Evolutionary conservation across 2,888 invertebrate species (phyloP).

Genomic region (Brachylomia viminalis): DNA sequence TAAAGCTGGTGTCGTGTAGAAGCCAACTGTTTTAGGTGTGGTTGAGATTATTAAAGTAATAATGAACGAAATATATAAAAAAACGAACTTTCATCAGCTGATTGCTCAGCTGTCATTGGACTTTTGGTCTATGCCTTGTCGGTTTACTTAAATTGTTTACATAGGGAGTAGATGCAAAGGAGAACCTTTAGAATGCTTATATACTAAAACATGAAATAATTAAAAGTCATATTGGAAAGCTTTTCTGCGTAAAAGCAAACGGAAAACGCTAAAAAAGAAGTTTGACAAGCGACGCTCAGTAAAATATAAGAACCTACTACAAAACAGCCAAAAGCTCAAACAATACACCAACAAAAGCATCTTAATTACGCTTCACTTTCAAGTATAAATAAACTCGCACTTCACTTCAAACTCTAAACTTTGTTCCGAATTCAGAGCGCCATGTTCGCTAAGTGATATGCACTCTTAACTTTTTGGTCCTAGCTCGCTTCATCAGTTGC

Average conservation of each 20-base stretch:
- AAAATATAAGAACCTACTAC: conserved; percentile 10
- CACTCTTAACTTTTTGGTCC: conserved; percentile 67
- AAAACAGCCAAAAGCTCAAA: conserved; percentile 24
- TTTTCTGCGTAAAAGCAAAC: not conserved
- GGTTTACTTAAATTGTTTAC: not conserved
- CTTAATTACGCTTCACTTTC: conserved; percentile 42
- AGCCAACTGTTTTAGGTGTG: conserved; percentile 24
- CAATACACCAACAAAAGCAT: conserved; percentile 42
- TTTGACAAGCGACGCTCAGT: not conserved
- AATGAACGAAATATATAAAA: not conserved
- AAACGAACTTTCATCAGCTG: not conserved
- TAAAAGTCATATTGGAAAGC: not conserved
- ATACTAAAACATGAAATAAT: not conserved
- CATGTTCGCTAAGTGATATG: conserved; percentile 68
- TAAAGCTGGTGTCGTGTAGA: conserved; percentile 61
- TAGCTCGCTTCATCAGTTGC: conserved; percentile 64
- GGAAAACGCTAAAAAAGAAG: not conserved
- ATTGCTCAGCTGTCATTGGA: not conserved
- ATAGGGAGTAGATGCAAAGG: no score
- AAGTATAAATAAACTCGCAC: conserved; percentile 53
- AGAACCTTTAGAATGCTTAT: not conserved
- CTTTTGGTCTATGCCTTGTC: not conserved
- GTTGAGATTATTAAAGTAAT: conserved; percentile 17
- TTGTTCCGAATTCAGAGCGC: conserved; percentile 55
- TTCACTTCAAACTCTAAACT: conserved; percentile 44